phyloP scores from a whole-genome alignment of 2,888 invertebrate genomes.

The Entomobrya proxima region DNA sequence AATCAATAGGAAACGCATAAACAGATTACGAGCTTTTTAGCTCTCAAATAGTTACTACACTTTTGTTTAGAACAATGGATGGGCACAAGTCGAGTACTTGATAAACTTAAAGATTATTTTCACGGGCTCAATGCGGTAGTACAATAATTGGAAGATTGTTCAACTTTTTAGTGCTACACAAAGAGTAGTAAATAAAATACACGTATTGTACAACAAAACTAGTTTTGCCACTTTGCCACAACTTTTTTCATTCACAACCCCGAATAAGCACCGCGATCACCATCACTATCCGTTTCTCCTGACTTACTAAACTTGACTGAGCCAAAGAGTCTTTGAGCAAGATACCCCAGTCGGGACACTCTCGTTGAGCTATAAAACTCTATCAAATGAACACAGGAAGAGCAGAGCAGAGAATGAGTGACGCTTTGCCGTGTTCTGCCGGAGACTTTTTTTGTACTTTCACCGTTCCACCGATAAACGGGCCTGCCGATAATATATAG shows the following conservation, averaged over 20 bases:
- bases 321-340: constrained; percentile 18
- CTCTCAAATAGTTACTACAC: not conserved
- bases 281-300: constrained; percentile 20
- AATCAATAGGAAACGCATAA: not conserved
- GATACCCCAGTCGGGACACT: constrained; percentile 25
- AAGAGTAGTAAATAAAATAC: not conserved
- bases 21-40: not conserved
- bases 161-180: not conserved
- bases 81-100: not conserved
- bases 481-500: too few species aligned
- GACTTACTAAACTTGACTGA: constrained; percentile 47
- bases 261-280: not conserved
- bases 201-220: constrained; percentile 7
- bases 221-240: constrained; percentile 6
- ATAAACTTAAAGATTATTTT: not conserved
- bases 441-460: too few species aligned
- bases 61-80: not conserved
- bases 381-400: too few species aligned
- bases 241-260: not conserved
- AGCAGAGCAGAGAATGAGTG: too few species aligned
- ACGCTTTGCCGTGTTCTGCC: too few species aligned
- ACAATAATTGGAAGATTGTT: not conserved
- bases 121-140: not conserved
- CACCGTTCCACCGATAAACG: too few species aligned
- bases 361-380: not conserved